Percentiles rank a stretch among this genome's conserved stretches.
These are phyloP conservation scores for Dimorphilus gyrociliatus DNA, from an alignment of 2,888 invertebrate genomes.

Conservation along the genomic window DNA sequence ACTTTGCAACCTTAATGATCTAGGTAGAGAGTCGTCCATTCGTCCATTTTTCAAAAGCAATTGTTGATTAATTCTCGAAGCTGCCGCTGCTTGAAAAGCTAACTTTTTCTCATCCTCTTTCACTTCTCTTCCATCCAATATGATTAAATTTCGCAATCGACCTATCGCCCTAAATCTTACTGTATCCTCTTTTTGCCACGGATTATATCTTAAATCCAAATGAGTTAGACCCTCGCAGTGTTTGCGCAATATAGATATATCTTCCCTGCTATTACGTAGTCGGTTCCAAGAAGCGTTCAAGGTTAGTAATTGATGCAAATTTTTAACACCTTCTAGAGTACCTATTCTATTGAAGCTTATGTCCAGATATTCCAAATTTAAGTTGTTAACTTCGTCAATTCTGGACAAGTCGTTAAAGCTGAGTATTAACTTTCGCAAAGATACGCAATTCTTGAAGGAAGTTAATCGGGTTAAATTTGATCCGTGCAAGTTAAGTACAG, in stretches of 20 bases:
- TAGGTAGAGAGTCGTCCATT: no score
- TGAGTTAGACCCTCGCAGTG: constrained; percentile 21
- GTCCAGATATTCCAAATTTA: constrained; percentile 31
- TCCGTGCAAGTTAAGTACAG: constrained; percentile 30
- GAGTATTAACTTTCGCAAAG: constrained; percentile 23
- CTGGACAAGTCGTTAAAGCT: constrained; percentile 32
- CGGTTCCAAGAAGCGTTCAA: no score
- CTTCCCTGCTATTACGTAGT: constrained; percentile 26
- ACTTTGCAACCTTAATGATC: no score
- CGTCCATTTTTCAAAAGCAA: constrained; percentile 2
- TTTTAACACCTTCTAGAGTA: constrained; percentile 32
- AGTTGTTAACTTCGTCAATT: constrained; percentile 27
- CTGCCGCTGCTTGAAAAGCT: constrained; percentile 27
- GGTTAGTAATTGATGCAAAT: no score
- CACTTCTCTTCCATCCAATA: constrained; percentile 22
- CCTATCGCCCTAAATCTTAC: constrained; percentile 28
- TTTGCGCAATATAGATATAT: constrained; percentile 28
- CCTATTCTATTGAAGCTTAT: constrained; percentile 34
- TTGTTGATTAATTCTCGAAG: constrained; percentile 26
- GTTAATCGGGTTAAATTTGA: constrained; percentile 20
- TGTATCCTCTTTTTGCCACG: constrained; percentile 32
- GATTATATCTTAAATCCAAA: constrained; percentile 30
- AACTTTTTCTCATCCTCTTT: constrained; percentile 26
- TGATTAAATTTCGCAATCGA: constrained; percentile 24
- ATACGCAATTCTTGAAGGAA: constrained; percentile 16